Evolutionary conservation across 2,888 invertebrate species (phyloP).

Genomic region (Deroplatys truncata): DNA sequence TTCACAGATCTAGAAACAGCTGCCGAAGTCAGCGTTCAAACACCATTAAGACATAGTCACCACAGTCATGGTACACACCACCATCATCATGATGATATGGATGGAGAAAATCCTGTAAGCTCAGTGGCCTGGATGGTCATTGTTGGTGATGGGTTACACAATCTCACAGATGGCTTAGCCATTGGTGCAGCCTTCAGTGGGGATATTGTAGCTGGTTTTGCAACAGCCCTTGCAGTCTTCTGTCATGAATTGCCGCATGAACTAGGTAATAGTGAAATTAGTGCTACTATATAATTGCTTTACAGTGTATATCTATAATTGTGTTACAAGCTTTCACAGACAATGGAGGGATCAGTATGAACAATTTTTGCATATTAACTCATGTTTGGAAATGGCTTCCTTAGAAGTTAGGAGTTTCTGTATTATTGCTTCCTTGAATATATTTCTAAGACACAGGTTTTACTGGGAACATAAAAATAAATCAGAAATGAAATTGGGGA

Average conservation of each 20-base stretch:
- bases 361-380: too few species aligned
- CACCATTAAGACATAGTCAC: conserved; percentile 36
- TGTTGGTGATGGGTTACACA: conserved; percentile 75
- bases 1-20: conserved; percentile 46
- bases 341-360: too few species aligned
- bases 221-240: conserved; percentile 73
- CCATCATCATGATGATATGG: conserved; percentile 15
- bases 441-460: too few species aligned
- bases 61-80: conserved; percentile 5
- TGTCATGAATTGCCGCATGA: conserved; percentile 81
- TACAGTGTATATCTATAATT: too few species aligned
- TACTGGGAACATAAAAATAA: too few species aligned
- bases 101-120: conserved; percentile 33
- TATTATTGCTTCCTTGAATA: too few species aligned
- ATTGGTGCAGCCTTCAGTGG: conserved; percentile 75
- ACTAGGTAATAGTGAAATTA: conserved; percentile 49
- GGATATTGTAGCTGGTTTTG: conserved; percentile 68
- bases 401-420: too few species aligned
- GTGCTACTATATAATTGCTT: not conserved
- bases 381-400: too few species aligned
- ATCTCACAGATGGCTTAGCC: conserved; percentile 74
- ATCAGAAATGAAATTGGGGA: too few species aligned
- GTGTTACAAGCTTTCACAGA: too few species aligned
- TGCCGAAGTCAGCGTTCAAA: conserved; percentile 53
- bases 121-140: conserved; percentile 77